Evolutionary conservation across 2,797 vertebrate species (phyloP), one percentile per base, ranked within the genome.

Genomic region (Lacerta viridis): DNA sequence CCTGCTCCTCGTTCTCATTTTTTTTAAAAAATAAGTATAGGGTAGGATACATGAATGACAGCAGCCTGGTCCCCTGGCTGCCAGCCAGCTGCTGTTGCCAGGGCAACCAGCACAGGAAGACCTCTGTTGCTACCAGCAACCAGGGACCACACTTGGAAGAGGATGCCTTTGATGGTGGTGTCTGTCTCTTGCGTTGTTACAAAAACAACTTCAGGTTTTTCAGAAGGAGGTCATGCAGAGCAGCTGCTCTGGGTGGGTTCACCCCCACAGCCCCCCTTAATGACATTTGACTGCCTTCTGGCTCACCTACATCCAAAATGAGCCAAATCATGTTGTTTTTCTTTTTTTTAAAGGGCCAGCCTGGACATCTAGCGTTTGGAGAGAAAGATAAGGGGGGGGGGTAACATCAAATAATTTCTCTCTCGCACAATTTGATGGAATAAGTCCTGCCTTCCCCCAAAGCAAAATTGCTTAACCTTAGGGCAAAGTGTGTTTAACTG

Each of bases 121-220:
- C 77, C 27, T 79, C 46, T n/a, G 29, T 79, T 79, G 77, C 77
- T 33, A 79, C 46, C 33, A 33, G 71, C 71, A 74, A 74, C 71
- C 10, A 33, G 33, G 71, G n/a, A 74, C 33, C n/a, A 15, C n/a
- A 6, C n/a, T 17, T 17, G 71, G n/a, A 74, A 23, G 71, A 74
- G 33, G 71, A 74, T 74, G 71, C 33, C 18, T 36, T n/a, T 17
- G 69, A 71, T 71, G 27, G 4, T n/a, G 29, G 27, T 8, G 29
- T 33, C 11, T 13, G 69, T n/a, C 68, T 69, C 66, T 27, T 27
- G 50, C 50, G 50, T 55, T 43, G 41, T 43, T 43, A 43, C 41
- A 43, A 61, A 61, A 20, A 61, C 18, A 20, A 61, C 18, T 4
- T 5, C 59, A 61, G 59, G 59, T 18, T 61, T 61, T 61, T 20